phyloP scores from a whole-genome alignment of 2,797 vertebrate genomes.

The Danio aesculapii region DNA sequence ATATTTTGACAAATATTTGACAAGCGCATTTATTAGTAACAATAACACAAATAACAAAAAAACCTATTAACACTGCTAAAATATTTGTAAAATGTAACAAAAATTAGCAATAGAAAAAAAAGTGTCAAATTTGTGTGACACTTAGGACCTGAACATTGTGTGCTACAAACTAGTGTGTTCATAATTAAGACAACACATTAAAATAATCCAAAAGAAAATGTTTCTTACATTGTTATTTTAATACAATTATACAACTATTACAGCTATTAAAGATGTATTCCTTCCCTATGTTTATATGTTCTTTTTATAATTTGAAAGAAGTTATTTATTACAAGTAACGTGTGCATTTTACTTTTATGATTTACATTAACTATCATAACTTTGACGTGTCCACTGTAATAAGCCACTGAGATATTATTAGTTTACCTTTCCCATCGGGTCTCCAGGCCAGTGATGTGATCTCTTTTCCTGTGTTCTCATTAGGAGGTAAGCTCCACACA shows the following conservation, averaged over 20 bases:
- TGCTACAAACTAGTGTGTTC: too few species aligned
- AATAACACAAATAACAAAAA: background rate
- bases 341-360: too few species aligned
- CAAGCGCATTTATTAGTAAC: background rate
- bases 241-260: too few species aligned
- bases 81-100: too few species aligned
- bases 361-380: background rate
- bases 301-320: too few species aligned
- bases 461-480: conserved; percentile 94
- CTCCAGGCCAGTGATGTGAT: conserved; percentile 97
- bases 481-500: conserved; percentile 95
- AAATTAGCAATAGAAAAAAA: too few species aligned
- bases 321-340: background rate
- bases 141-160: background rate
- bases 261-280: too few species aligned
- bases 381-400: background rate
- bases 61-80: too few species aligned
- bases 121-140: background rate
- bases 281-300: too few species aligned
- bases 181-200: too few species aligned
- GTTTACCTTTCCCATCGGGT: conserved; percentile 97
- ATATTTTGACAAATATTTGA: background rate
- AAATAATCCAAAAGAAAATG: too few species aligned
- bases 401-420: background rate
- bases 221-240: too few species aligned